Evolutionary conservation across 1,140 invertebrate species (phyloP).

Genomic region (Listronotus bonariensis): DNA sequence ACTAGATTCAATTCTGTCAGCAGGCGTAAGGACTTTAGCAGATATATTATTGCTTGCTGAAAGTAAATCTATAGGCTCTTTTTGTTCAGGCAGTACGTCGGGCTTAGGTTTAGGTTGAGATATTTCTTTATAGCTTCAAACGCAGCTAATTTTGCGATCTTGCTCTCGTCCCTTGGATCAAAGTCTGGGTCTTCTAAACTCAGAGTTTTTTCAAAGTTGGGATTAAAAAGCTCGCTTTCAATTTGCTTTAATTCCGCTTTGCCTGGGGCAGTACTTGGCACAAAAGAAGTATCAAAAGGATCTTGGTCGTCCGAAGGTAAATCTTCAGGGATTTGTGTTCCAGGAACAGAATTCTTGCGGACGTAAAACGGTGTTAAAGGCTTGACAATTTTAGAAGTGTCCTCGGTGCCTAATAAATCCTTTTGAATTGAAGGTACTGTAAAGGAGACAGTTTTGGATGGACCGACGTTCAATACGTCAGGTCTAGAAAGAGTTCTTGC

Average conservation of each 20-base stretch:
- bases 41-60: slow-evolving; percentile 63
- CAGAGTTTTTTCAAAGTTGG: slow-evolving; percentile 57
- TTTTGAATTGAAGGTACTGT: slow-evolving; percentile 62
- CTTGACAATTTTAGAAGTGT: slow-evolving; percentile 63
- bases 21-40: slow-evolving; percentile 65
- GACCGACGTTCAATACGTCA: slow-evolving; percentile 59
- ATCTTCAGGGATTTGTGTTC: slow-evolving; percentile 53
- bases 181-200: slow-evolving; percentile 67
- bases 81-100: slow-evolving; percentile 29
- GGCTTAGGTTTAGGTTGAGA: slow-evolving; percentile 43
- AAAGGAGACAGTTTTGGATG: slow-evolving; percentile 72
- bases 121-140: slow-evolving; percentile 44
- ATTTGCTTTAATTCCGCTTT: slow-evolving; percentile 66
- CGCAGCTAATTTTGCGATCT: slow-evolving; percentile 52
- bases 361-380: slow-evolving; percentile 81
- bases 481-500: slow-evolving; percentile 62
- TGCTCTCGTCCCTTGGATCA: slow-evolving; percentile 57
- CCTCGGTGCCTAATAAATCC: slow-evolving; percentile 55
- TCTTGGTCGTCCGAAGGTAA: slow-evolving; percentile 58
- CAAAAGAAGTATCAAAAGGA: slow-evolving; percentile 71
- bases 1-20: slow-evolving; percentile 43
- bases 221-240: slow-evolving; percentile 68
- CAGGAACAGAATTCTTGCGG: slow-evolving; percentile 62
- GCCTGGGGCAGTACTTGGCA: slow-evolving; percentile 60
- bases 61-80: slow-evolving; percentile 62